Evolutionary conservation across 2,113 vertebrate species (phyloP).

Genomic region (Lampris megalopsis): DNA sequence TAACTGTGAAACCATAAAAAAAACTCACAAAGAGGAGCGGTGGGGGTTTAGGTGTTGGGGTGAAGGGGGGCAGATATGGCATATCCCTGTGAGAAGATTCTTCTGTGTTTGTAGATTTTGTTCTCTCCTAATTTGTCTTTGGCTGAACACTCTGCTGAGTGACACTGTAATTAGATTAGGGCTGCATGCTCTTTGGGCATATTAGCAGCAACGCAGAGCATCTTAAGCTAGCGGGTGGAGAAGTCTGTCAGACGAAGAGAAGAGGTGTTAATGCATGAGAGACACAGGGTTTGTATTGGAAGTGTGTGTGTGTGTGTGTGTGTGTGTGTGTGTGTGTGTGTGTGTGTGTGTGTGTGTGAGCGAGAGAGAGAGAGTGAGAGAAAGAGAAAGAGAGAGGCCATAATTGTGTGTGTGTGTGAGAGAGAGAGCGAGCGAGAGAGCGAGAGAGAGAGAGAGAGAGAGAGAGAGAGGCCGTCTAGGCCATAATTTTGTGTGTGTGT

Average conservation of each 20-base stretch:
- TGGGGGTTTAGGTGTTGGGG: constrained; percentile 1
- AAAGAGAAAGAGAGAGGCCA: not conserved
- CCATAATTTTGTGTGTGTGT: too few species aligned
- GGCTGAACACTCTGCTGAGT: constrained; percentile 81
- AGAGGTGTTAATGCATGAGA: constrained; percentile 67
- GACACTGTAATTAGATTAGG: constrained; percentile 86
- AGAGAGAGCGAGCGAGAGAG: too few species aligned
- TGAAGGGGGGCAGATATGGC: constrained; percentile 53
- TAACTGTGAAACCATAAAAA: constrained; percentile 73
- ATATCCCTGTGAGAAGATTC: constrained; percentile 57
- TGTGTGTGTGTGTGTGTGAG: not conserved
- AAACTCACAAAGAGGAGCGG: constrained; percentile 43
- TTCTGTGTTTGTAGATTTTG: constrained; percentile 73
- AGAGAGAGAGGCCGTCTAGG: too few species aligned
- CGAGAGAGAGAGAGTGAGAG: not conserved
- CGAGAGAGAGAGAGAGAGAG: too few species aligned
- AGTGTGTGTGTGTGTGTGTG: constrained; percentile 23
- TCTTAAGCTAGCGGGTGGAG: constrained; percentile 77
- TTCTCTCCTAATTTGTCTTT: constrained; percentile 76
- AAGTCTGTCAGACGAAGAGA: constrained; percentile 67
- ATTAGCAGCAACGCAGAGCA: constrained; percentile 75
- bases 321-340: constrained; percentile 13
- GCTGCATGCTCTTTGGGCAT: constrained; percentile 81
- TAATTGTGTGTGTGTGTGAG: too few species aligned
- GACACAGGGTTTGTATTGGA: constrained; percentile 34